These are phyloP conservation scores for Bombus cullumanus DNA, from an alignment of 1,140 invertebrate genomes.

Conservation along the genomic window DNA sequence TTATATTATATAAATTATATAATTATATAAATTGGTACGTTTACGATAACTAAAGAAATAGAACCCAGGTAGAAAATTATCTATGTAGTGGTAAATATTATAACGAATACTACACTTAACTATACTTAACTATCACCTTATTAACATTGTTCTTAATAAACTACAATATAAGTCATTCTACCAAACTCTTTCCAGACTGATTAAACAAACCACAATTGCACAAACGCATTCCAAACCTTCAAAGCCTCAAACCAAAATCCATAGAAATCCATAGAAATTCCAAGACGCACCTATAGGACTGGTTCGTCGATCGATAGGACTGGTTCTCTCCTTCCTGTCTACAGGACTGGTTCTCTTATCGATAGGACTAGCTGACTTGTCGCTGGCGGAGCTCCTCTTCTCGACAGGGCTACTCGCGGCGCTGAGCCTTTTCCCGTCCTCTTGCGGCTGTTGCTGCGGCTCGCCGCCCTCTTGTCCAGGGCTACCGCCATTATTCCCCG, in stretches of 20 bases:
- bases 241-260: too few relatives aligned
- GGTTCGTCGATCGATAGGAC: conserved; percentile 74
- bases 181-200: too few relatives aligned
- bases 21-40: too few relatives aligned
- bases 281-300: conserved; percentile 75
- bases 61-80: too few relatives aligned
- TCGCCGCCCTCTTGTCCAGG: conserved; percentile 69
- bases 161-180: too few relatives aligned
- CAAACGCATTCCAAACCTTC: neutral
- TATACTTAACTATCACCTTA: too few relatives aligned
- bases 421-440: conserved; percentile 77
- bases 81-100: too few relatives aligned
- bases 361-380: conserved; percentile 79
- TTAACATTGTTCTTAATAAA: too few relatives aligned
- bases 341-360: conserved; percentile 77
- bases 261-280: neutral
- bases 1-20: too few relatives aligned
- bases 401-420: conserved; percentile 79
- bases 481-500: conserved; percentile 43
- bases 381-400: conserved; percentile 79
- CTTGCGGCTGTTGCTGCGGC: conserved; percentile 63
- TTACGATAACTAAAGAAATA: too few relatives aligned
- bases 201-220: too few relatives aligned
- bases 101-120: too few relatives aligned
- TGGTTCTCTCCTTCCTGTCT: conserved; percentile 76